Percentiles rank a stretch among this genome's conserved stretches.
These are phyloP conservation scores for Chorisops tibialis DNA, from an alignment of 2,888 invertebrate species.

Conservation along the genomic window DNA sequence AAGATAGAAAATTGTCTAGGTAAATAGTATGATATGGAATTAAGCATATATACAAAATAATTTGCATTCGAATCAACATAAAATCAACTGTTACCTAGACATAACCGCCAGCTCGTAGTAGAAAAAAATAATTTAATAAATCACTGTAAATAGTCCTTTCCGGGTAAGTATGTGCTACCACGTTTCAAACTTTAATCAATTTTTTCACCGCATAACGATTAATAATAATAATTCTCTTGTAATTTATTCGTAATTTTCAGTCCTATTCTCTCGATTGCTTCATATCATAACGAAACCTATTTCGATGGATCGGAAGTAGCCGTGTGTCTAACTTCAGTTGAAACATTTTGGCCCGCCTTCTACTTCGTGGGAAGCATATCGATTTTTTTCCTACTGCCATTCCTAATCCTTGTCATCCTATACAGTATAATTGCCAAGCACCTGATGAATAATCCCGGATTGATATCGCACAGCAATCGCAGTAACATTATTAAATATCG, in stretches of 20 bases:
- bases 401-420: slow-evolving; percentile 72
- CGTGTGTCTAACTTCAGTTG: slow-evolving; percentile 76
- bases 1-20: no score
- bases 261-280: slow-evolving; percentile 73
- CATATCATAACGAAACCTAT: slow-evolving; percentile 66
- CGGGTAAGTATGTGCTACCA: no score
- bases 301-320: slow-evolving; percentile 67
- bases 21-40: no score
- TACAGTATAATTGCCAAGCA: slow-evolving; percentile 82
- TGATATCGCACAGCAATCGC: slow-evolving; percentile 52
- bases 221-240: background rate
- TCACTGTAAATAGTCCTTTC: no score
- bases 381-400: slow-evolving; percentile 76
- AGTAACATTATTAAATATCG: slow-evolving; percentile 58
- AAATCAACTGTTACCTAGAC: no score
- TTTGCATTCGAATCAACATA: no score
- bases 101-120: no score
- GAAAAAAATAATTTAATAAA: no score
- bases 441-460: slow-evolving; percentile 72
- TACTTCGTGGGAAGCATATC: slow-evolving; percentile 77
- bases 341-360: slow-evolving; percentile 69
- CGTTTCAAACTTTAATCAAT: no score
- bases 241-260: slow-evolving; percentile 59
- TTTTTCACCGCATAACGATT: no score
- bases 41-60: no score